A percentile compares a stretch with the other conserved stretches of the same genome.
Conservation (phyloP, 2,888 invertebrate genomes). For the Crioceris asparagi region DNA sequence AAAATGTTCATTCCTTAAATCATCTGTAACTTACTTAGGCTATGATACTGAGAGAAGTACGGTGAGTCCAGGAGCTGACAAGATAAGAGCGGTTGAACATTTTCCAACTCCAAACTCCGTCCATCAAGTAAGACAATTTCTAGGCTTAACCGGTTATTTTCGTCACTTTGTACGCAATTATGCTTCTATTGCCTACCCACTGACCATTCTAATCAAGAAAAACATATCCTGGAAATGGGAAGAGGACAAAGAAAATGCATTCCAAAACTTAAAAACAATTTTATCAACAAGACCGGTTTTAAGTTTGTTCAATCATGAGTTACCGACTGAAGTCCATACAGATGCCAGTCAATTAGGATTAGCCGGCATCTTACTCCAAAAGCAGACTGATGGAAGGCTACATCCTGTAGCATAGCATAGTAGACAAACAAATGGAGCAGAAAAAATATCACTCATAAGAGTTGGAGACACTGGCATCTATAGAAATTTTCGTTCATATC, state of each 20-base stretch:
- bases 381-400: slow-evolving; percentile 13
- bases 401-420: slow-evolving; percentile 27
- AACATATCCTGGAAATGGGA: slow-evolving; percentile 16
- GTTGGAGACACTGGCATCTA: slow-evolving; percentile 29
- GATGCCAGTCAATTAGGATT: slow-evolving; percentile 23
- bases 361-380: slow-evolving; percentile 24
- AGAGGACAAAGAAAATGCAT: slow-evolving; percentile 7
- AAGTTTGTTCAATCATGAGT: slow-evolving; percentile 16
- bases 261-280: too few relatives aligned
- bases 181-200: too few relatives aligned
- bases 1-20: too few relatives aligned
- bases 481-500: slow-evolving; percentile 27
- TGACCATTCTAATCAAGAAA: too few relatives aligned
- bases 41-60: slow-evolving; percentile 14
- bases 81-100: too few relatives aligned
- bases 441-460: slow-evolving; percentile 31
- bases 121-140: too few relatives aligned
- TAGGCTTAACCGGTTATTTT: too few relatives aligned
- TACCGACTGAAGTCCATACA: slow-evolving; percentile 24
- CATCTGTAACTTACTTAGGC: too few relatives aligned
- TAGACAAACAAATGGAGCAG: slow-evolving; percentile 25
- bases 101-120: too few relatives aligned
- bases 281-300: slow-evolving; percentile 14
- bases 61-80: slow-evolving; percentile 19
- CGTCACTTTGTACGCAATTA: too few relatives aligned